Conservation (phyloP, 1,140 invertebrate genomes). For the Heliconius nattereri region DNA sequence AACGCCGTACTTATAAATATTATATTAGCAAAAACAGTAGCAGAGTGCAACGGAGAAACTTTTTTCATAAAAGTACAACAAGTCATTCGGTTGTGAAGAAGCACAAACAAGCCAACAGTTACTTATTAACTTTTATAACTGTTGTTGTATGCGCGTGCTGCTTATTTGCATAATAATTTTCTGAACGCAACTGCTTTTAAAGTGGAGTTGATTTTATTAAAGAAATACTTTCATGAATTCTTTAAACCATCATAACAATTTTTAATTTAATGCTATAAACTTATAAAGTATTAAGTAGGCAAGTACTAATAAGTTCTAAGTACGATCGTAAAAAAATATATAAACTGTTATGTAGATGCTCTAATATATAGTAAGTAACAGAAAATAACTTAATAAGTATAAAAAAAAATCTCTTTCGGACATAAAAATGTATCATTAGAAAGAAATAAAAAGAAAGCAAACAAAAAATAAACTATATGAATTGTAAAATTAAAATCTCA, state of each 20-base stretch:
- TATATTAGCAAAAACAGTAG: conserved; percentile 50
- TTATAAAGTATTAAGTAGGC: too few species aligned
- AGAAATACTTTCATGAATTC: conserved; percentile 11
- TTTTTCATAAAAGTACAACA: conserved; percentile 70
- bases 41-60: conserved; percentile 61
- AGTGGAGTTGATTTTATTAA: conserved; percentile 13
- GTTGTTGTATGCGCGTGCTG: conserved; percentile 43
- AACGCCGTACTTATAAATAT: conserved; percentile 37
- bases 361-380: too few species aligned
- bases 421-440: not conserved
- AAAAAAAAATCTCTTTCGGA: too few species aligned
- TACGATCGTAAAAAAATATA: too few species aligned
- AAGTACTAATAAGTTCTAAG: too few species aligned
- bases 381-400: too few species aligned
- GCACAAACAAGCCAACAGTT: conserved; percentile 68
- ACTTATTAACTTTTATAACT: conserved; percentile 76
- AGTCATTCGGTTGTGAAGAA: conserved; percentile 63
- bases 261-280: not conserved
- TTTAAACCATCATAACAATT: not conserved
- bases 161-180: conserved; percentile 38
- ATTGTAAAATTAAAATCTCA: not conserved
- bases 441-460: not conserved
- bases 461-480: not conserved
- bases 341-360: too few species aligned
- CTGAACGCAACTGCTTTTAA: conserved; percentile 19